Base-by-base conservation (phyloP, 2,888 invertebrate genomes). In the Coenonympha arcania region DNA sequence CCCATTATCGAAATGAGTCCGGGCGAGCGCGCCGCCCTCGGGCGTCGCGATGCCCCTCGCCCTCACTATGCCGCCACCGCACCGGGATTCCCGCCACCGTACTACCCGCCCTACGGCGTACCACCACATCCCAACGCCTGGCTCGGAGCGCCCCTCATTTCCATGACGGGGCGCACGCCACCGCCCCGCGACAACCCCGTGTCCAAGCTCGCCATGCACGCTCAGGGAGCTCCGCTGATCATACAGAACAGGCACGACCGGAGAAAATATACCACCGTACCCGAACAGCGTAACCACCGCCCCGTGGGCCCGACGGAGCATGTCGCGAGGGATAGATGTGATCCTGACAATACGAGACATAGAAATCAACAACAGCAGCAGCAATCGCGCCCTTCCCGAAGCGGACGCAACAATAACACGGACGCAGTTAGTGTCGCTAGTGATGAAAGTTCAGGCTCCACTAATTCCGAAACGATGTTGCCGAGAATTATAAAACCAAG, bases 401-500 rank as follows among this genome's bases (percentile, higher is more conserved):
- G 69, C 68, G 79, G 79, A 65, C 85, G 86, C 56, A 85, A 87
- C 62, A 89, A 88, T 71, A 89, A 88, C 69, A 88, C 89, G 73
- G 92, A 92, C 76, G 88, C 91, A 63, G 84, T 91, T 66, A 92
- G 92, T 79, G 90, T 92, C 62, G 90, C 91, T 53, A 93, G 92
- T 78, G 93, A 93, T 75, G 93, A 93, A 81, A 92, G 92, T 79
- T 91, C 91, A 62, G 90, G 90, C 51, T 87, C 87, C 36, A 82
- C 79, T 36, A 86, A 87, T 65, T 87, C 91, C 6, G 94, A 93
- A 70, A 92, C 92, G 58, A 93, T 93, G 80, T 82, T 95, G 68
- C 95, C 95, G 58, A 89, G 95, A 62, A 95, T 95, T 58, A 95
- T 95, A 66, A 95, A 95, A 76, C 95, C 95, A 4, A 87, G 95